Evolutionary conservation across 2,888 invertebrate genomes (phyloP).

Genomic region (Tribolium freemani): DNA sequence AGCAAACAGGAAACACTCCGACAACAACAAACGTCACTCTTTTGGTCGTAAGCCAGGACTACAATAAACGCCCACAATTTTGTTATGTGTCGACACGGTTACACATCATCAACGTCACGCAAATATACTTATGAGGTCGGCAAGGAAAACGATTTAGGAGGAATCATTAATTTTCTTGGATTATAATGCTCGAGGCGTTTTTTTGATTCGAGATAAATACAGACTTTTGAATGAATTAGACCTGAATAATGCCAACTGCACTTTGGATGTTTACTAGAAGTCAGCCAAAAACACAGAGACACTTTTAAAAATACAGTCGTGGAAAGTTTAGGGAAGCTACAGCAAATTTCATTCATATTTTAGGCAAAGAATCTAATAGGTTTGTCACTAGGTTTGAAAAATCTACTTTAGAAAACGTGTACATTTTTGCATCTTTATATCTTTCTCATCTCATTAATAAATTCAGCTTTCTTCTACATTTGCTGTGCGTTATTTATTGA

Average conservation of each 20-base stretch:
- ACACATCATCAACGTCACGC: slow-evolving; percentile 41
- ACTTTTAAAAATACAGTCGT: background rate
- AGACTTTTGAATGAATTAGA: background rate
- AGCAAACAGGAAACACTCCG: slow-evolving; percentile 15
- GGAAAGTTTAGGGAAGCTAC: background rate
- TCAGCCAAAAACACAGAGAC: background rate
- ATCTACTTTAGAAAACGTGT: too few relatives aligned
- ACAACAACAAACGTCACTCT: slow-evolving; percentile 13
- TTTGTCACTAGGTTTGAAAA: too few relatives aligned
- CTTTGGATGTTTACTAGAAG: background rate
- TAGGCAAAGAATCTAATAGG: background rate
- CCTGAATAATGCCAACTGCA: background rate
- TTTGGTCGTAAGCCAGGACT: slow-evolving; percentile 26
- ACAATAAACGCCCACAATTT: slow-evolving; percentile 35
- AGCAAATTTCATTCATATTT: background rate
- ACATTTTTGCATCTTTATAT: too few relatives aligned
- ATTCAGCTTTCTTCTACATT: background rate
- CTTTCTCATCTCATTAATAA: too few relatives aligned
- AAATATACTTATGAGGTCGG: slow-evolving; percentile 1
- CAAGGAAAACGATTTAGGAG: slow-evolving; percentile 5
- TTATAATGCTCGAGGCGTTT: background rate
- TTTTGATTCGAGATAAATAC: background rate
- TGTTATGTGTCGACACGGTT: slow-evolving; percentile 22
- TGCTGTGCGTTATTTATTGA: background rate
- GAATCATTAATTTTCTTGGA: background rate